Conservation (phyloP, 2,797 vertebrate genomes). For the Pseudomugil tenellus region DNA sequence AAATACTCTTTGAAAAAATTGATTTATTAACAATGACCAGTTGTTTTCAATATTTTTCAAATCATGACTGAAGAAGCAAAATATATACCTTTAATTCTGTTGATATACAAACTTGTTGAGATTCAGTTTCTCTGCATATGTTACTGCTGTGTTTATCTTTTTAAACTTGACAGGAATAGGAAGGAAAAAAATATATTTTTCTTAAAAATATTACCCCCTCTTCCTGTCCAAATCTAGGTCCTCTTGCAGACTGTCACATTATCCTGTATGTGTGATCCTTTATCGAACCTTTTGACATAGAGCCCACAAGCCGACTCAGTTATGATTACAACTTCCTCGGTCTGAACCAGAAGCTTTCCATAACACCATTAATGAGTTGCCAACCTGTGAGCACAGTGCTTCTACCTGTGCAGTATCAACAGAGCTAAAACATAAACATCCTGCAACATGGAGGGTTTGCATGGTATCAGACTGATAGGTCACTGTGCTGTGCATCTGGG, state of each 20-base stretch:
- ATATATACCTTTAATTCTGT: too few relatives aligned
- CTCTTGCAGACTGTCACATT: constrained; percentile 16
- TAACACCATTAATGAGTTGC: constrained; percentile 59
- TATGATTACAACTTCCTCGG: constrained; percentile 69
- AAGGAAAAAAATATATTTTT: constrained; percentile 11
- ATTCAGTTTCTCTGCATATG: not conserved
- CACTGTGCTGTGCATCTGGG: constrained; percentile 47
- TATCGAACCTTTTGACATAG: constrained; percentile 17
- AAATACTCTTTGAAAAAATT: not conserved
- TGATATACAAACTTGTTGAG: not conserved
- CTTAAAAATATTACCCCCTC: constrained; percentile 20
- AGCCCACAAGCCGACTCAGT: constrained; percentile 36
- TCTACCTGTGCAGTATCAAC: constrained; percentile 61
- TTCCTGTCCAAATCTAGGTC: constrained; percentile 1
- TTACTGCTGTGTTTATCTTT: not conserved
- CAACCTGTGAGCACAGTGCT: constrained; percentile 26
- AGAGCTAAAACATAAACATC: constrained; percentile 47
- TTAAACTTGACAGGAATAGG: constrained; percentile 17
- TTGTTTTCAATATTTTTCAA: not conserved
- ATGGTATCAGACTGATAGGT: constrained; percentile 48
- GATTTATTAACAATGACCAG: not conserved
- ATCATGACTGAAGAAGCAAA: not conserved
- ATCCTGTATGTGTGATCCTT: constrained; percentile 12
- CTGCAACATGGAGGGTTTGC: constrained; percentile 37
- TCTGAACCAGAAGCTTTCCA: constrained; percentile 59